phyloP scores from a whole-genome alignment of 2,888 invertebrate genomes.

The Eupithecia tripunctaria region DNA sequence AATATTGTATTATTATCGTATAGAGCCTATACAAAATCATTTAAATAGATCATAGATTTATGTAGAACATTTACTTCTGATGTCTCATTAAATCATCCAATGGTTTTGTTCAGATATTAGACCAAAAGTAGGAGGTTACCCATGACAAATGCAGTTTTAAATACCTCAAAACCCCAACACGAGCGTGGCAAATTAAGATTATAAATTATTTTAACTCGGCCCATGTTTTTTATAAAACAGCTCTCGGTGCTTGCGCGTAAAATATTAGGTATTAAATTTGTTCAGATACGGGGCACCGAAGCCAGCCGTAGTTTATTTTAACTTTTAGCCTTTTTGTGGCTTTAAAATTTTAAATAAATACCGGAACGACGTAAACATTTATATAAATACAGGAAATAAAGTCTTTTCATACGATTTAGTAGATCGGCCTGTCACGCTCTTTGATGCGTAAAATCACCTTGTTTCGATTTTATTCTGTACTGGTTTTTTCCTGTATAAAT shows the following conservation, averaged over 20 bases:
- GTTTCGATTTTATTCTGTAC: neutral
- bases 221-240: slow-evolving; percentile 26
- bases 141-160: slow-evolving; percentile 16
- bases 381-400: neutral
- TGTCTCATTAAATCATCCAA: neutral
- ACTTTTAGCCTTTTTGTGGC: slow-evolving; percentile 28
- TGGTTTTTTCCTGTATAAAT: neutral
- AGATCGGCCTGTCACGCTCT: neutral
- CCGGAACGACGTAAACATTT: neutral
- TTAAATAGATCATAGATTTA: neutral
- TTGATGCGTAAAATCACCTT: neutral
- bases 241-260: slow-evolving; percentile 24
- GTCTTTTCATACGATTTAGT: neutral
- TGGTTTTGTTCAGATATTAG: neutral
- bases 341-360: slow-evolving; percentile 28
- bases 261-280: slow-evolving; percentile 38
- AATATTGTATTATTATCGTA: no score
- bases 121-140: neutral
- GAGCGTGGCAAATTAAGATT: slow-evolving; percentile 27
- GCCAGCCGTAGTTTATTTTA: slow-evolving; percentile 31
- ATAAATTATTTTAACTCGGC: slow-evolving; percentile 33
- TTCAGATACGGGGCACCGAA: slow-evolving; percentile 32
- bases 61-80: neutral
- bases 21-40: no score
- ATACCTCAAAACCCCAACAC: slow-evolving; percentile 15